Base-by-base conservation (phyloP, 2,113 vertebrate species). In the Leptobrachium leishanense region DNA sequence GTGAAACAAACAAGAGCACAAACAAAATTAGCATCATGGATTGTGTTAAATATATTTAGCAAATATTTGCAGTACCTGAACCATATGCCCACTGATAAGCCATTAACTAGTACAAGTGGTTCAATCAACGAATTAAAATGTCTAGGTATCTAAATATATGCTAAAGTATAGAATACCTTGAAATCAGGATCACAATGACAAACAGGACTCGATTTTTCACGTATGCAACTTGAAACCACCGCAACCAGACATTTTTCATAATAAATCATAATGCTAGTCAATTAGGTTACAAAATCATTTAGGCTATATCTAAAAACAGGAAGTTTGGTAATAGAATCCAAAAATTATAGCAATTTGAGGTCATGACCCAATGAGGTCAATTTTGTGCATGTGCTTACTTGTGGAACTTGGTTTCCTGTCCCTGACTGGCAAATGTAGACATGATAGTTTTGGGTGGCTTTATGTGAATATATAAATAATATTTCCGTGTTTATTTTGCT, bases 261-360 rank as follows among this genome's bases (percentile, higher is more conserved):
- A 64, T 72, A 69, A 69, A 69, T 72, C 71, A 43, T 72, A 55
- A 72, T 72, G 42, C 71, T 31, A 42, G 50, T 59, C 71, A 72
- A 72, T 72, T 72, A 72, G 10, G 53, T 57, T 72, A 42, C 71
- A 59, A 15, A 72, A 41, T 57, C 50, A 72, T 57, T 72, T 72
- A 72, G 71, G 20, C 39, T 57, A 50, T 41, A 13, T 72, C 71
- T 57, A 12, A 59, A 72, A 72, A 15, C 71, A 72, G 71, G 71
- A 72, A 55, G 53, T 72, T 72, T 72, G 71, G 54, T 72, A 57
- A 72, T 41, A 72, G 71, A 42, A 72, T 72, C 39, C 71, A 72
- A 72, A 72, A 72, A 72, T 55, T 72, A 72, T 41, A 72, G 71
- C 71, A 72, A 72, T 72, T 72, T 72, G 54, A 20, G 71, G 71